A percentile compares a stretch with the other conserved stretches of the same genome.
Conservation (phyloP, 2,797 vertebrate species). For the Halcyon leucocephala region DNA sequence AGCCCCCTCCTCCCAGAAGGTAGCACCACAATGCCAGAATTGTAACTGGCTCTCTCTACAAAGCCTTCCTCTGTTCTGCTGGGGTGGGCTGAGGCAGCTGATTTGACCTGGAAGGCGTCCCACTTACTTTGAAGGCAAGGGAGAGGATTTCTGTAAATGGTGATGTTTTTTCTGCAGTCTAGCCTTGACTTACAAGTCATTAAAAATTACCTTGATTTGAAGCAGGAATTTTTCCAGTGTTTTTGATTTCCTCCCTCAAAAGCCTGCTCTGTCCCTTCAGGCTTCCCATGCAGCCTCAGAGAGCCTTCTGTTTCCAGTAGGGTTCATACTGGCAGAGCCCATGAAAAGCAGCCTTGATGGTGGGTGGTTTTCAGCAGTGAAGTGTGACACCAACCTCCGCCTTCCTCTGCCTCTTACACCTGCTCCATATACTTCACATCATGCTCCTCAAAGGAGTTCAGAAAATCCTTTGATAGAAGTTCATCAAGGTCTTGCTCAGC, state of each 20-base stretch:
- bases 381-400: slow-evolving; percentile 27
- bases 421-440: slow-evolving; percentile 54
- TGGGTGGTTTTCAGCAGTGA: slow-evolving; percentile 47
- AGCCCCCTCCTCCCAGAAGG: not conserved
- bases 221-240: slow-evolving; percentile 24
- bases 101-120: not conserved
- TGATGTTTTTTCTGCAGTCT: not conserved
- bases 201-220: slow-evolving; percentile 39
- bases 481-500: not conserved
- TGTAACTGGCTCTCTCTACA: not conserved
- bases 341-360: slow-evolving; percentile 47
- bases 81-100: rapidly evolving
- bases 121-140: not conserved
- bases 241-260: slow-evolving; percentile 14
- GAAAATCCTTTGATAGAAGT: slow-evolving; percentile 54
- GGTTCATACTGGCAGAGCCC: not conserved
- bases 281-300: not conserved
- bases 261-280: slow-evolving; percentile 4
- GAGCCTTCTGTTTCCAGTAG: not conserved
- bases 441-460: not conserved
- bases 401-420: slow-evolving; percentile 41
- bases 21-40: not conserved
- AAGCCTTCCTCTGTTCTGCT: not conserved
- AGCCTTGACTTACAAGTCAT: not conserved
- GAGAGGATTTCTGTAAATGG: not conserved